Evolutionary conservation across 2,113 vertebrate species (phyloP).

Genomic region (Lepisosteus oculatus): DNA sequence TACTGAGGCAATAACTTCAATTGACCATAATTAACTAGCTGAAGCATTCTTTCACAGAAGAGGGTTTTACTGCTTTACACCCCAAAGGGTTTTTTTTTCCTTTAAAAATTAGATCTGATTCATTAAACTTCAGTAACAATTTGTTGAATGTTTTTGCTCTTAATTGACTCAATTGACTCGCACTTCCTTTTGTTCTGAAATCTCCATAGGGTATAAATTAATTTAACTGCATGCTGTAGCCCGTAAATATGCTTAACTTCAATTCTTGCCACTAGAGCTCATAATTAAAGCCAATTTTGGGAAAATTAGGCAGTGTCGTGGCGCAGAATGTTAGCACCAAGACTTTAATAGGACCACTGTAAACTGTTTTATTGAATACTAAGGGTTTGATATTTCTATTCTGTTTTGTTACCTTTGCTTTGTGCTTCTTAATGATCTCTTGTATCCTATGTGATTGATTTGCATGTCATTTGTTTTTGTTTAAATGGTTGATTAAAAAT

Average conservation of each 20-base stretch:
- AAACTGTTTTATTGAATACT: neutral
- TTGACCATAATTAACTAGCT: too few species aligned
- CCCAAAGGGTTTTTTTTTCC: too few species aligned
- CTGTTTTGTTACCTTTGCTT: too few species aligned
- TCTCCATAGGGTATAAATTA: slow-evolving; percentile 11
- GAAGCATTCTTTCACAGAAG: too few species aligned
- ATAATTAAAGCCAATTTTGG: slow-evolving; percentile 1
- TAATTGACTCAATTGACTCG: slow-evolving; percentile 16
- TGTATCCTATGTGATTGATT: too few species aligned
- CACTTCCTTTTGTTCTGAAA: neutral
- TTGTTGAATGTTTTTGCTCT: neutral
- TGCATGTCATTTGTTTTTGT: too few species aligned
- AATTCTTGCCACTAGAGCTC: neutral
- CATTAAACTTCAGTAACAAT: neutral
- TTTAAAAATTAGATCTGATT: neutral
- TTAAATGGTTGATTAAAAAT: too few species aligned
- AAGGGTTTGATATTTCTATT: neutral
- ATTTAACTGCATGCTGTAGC: slow-evolving; percentile 10
- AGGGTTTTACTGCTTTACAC: too few species aligned
- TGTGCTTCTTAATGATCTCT: too few species aligned
- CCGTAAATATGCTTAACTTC: neutral
- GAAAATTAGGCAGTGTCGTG: neutral
- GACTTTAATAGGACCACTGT: neutral
- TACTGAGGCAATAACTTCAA: too few species aligned
- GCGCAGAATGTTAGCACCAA: neutral